Base-by-base conservation (phyloP, 2,888 invertebrate genomes). In the Cephus pulcher region DNA sequence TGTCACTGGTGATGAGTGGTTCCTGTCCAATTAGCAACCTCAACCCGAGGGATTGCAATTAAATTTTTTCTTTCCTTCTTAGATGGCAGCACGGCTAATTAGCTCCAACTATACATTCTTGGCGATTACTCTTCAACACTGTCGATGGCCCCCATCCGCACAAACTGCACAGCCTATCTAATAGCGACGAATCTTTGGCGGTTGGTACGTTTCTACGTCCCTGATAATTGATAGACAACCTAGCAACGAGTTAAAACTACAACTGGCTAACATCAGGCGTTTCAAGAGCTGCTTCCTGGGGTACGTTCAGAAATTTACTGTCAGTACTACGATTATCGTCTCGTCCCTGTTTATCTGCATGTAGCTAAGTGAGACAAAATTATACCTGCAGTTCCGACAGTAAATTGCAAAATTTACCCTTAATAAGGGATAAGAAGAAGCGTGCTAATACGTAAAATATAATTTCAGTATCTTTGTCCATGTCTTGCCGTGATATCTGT, bases 21-120 rank as follows among this genome's bases (percentile, higher is more conserved):
- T 84, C 77, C 82, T 81, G 81, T 82, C 82, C 82, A 84, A 84
- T 84, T 82, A 84, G 82, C 83, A 82, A 79, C 83, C 80, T 82
- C 79, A 83, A 82, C 78, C 79, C 74, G 80, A 77, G 33, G 75
- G 76, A 82, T 84, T 80, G 83, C 82, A 81, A 82, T 81, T 81
- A 80, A 81, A 82, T 79, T 80, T 79, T 76, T 82, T 74, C 77
- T 78, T 81, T 82, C 81, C 78, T 82, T 80, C 56, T 56, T 74
- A 80, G 73, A 74, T 56, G 75, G 40, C 75, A 23, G 56, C 78
- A 80, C 75, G 80, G 79, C 79, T 83, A 84, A 82, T 82, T 84
- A 82, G 82, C 34, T 75, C 73, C 74, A 78, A 82, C 80, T 81
- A 81, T 79, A 79, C 76, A 79, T 81, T 80, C 80, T 80, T 81